Evolutionary conservation across 2,113 vertebrate genomes (phyloP).

Genomic region (Xenopus borealis): DNA sequence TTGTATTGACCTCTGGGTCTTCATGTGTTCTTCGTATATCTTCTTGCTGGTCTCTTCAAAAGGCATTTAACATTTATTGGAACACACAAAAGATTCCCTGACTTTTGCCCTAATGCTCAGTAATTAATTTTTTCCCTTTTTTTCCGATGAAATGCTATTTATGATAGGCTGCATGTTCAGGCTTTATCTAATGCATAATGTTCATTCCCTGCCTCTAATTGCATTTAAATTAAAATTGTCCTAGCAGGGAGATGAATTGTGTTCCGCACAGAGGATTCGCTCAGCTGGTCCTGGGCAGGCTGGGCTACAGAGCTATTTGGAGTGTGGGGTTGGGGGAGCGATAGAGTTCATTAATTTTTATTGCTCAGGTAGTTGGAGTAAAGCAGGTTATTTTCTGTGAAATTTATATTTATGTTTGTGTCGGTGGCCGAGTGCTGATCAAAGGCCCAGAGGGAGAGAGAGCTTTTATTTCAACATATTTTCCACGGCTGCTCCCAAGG

Average conservation of each 20-base stretch:
- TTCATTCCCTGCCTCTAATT: conserved; percentile 93
- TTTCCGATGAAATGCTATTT: conserved; percentile 79
- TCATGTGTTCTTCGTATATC: conserved; percentile 26
- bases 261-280: conserved; percentile 81
- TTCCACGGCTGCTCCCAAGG: conserved; percentile 17
- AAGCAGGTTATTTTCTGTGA: conserved; percentile 80
- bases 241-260: conserved; percentile 88
- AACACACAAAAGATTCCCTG: conserved; percentile 84
- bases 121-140: conserved; percentile 76
- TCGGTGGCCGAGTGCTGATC: conserved; percentile 67
- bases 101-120: conserved; percentile 89
- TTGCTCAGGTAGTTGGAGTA: conserved; percentile 83
- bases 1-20: neutral
- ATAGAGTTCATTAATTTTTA: conserved; percentile 94
- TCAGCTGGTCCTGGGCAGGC: conserved; percentile 84
- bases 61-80: conserved; percentile 84
- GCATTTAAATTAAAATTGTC: conserved; percentile 93
- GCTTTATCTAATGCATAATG: conserved; percentile 92
- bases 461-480: conserved; percentile 30
- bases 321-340: conserved; percentile 74
- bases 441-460: conserved; percentile 27
- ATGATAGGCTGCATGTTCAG: conserved; percentile 82
- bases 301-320: conserved; percentile 88
- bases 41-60: conserved; percentile 55
- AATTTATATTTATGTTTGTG: conserved; percentile 82